These are phyloP conservation scores for Leptonema lineaticorne DNA, from an alignment of 1,140 invertebrate genomes.

Conservation along the genomic window DNA sequence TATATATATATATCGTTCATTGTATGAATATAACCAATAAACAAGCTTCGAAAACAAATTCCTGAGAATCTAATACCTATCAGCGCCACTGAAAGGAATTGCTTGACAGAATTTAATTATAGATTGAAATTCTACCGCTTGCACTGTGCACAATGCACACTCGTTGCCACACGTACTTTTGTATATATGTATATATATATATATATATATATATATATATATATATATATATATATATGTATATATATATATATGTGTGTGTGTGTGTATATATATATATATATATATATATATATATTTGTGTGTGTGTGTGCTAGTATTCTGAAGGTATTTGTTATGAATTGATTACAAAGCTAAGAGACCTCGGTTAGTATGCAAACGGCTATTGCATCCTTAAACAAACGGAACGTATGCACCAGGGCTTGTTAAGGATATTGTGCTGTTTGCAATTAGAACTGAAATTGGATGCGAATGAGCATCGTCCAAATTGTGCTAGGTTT, in stretches of 20 bases:
- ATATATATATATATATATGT: neutral
- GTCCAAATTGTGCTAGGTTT: no score
- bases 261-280: neutral
- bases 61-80: neutral
- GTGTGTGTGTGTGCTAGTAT: neutral
- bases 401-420: neutral
- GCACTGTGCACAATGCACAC: neutral
- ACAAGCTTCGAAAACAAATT: neutral
- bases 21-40: no score
- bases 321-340: constrained; percentile 10
- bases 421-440: constrained; percentile 1
- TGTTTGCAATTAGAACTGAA: neutral
- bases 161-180: no score
- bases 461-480: neutral
- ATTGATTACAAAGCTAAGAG: neutral
- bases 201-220: neutral
- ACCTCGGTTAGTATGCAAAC: constrained; percentile 7
- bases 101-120: neutral
- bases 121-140: neutral
- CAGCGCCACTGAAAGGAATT: neutral
- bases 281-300: neutral
- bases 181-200: neutral
- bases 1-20: no score
- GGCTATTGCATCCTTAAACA: constrained; percentile 15
- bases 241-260: no score